Base-by-base conservation (phyloP, 2,113 vertebrate species). In the Chaetura pelagica region DNA sequence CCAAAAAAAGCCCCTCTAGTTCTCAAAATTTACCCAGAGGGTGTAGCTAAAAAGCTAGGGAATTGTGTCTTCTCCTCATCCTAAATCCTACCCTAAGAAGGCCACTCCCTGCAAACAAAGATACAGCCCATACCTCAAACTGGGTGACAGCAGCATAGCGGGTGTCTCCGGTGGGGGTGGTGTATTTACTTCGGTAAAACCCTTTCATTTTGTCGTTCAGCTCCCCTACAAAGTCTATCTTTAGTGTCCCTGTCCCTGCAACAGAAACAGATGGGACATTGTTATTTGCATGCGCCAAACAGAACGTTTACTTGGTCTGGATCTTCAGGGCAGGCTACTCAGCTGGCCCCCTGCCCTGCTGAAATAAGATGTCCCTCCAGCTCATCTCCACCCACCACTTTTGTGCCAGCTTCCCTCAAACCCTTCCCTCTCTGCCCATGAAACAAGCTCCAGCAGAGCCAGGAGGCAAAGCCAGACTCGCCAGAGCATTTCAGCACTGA, bases 131-230 rank as follows among this genome's bases (percentile, higher is more conserved):
- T 97, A 99, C 99, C 99, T 99, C 99, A 96, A 99, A 99, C 97
- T 99, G 99, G 48, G 99, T 99, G 97, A 99, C 99, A 24, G 99
- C 99, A 78, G 99, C 99, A 49, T 98, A 99, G 93, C 99, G 99
- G 12, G 98, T 95, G 95, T 99, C 99, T 94, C 99, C 99, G 14
- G 97, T 96, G 54, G 98, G 82, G 81, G 98, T 98, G 48, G 98
- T 97, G 34, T 99, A 99, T 98, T 99, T 99, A 97, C 99, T 99
- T 87, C 99, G 98, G 91, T 99, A 99, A 90, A 99, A 99, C 4
- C 99, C 99, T 96, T 99, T 99, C 99, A 99, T 99, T 97, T 99
- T 99, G 96, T 99, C 99, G 22, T 99, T 99, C 91, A 99, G 98
- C 95, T 99, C 99, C 51, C 99, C 99, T 16, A 99, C 99, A 97